Evolutionary conservation across 2,797 vertebrate genomes (phyloP), one percentile per base, ranked within the genome.

Genomic region (Tenualosa thibaudeaui): DNA sequence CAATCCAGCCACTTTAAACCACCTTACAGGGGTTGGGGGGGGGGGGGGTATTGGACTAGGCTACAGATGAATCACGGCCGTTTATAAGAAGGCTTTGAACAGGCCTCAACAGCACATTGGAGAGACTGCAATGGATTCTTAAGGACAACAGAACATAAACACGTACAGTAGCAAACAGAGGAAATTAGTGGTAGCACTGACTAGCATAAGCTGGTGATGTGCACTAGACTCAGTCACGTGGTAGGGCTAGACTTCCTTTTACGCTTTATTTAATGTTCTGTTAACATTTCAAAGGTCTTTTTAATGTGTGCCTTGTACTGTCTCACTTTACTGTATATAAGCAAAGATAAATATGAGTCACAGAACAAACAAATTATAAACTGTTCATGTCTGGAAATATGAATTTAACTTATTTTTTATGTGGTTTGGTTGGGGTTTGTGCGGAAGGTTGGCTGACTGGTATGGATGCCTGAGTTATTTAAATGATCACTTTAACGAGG

Each of bases 261-360:
- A 92, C 78, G 85, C 40, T 90, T 94, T 94, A 94, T 95, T 95
- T 95, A 95, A 95, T 93, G 91, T 92, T 93, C 90, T 92, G 93
- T 94, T 94, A 92, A 93, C 90, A 89, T 92, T 90, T 92, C 91
- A 90, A 88, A 88, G 84, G 93, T 90, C 90, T 93, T 94, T 92
- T 56, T 56, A 95, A 96, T 95, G 95, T 96, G 97, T 99, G 97
- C 98, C 98, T 98, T 97, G 96, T 97, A 96, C 96, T 97, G 96
- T 97, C 91, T 93, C 92, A 96, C 95, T 96, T 96, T 95, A 96
- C 95, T 96, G 93, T 94, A 96, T 94, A 93, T 94, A 95, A 88
- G 90, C 92, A 94, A 91, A 93, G 90, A 93, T 86, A 88, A 91
- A 91, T 86, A 84, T 84, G 89, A 93, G 92, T 94, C 91, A 94